A percentile compares a stretch with the other conserved stretches of the same genome.
These are phyloP conservation scores for Gryon sp. DNA, from an alignment of 1,140 invertebrate species.

Conservation along the genomic window DNA sequence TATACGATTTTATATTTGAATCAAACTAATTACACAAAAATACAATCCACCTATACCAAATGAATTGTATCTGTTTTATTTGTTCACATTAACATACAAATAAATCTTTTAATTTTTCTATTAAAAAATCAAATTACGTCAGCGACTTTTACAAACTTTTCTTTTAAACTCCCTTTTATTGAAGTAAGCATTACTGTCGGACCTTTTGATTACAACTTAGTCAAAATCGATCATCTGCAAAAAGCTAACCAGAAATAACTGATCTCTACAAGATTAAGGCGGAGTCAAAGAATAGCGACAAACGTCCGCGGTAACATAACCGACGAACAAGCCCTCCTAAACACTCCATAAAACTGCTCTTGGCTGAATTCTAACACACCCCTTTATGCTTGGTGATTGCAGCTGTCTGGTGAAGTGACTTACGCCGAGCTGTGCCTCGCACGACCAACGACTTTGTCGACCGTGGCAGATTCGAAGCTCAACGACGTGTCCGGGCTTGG, in stretches of 20 bases:
- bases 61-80: no score
- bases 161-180: no score
- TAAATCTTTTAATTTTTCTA: no score
- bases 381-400: conserved; percentile 36
- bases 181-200: no score
- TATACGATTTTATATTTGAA: no score
- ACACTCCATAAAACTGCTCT: conserved; percentile 17
- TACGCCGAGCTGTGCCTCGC: conserved; percentile 85
- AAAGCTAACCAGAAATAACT: background rate
- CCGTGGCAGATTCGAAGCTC: conserved; percentile 76
- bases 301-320: conserved; percentile 9
- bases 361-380: background rate
- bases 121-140: no score
- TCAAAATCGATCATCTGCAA: background rate
- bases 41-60: no score
- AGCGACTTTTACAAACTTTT: no score
- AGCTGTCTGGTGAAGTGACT: conserved; percentile 83
- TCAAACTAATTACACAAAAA: no score
- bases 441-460: conserved; percentile 80
- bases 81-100: no score
- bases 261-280: conserved; percentile 34
- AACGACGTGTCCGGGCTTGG: conserved; percentile 65
- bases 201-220: no score
- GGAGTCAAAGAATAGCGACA: conserved; percentile 6
- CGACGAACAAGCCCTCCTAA: conserved; percentile 7